These are phyloP conservation scores for Pampus argenteus DNA, from an alignment of 2,797 vertebrate genomes.

Conservation along the genomic window DNA sequence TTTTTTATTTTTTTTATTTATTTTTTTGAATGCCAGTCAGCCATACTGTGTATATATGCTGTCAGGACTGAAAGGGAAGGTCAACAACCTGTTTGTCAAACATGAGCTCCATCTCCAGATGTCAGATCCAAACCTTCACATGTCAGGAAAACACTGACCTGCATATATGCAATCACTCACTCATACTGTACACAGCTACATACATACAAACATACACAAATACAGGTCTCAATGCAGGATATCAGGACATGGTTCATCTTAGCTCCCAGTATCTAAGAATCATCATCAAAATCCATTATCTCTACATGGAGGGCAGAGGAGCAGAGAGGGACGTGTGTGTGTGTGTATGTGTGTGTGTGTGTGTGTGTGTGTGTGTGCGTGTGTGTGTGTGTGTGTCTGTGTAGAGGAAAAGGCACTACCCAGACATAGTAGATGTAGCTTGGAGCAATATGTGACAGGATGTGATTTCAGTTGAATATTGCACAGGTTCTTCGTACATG, in stretches of 20 bases:
- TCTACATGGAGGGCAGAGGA: slow-evolving; percentile 32
- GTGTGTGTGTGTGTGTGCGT: not conserved
- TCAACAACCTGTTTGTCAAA: slow-evolving; percentile 34
- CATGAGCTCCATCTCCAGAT: slow-evolving; percentile 12
- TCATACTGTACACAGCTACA: slow-evolving; percentile 4
- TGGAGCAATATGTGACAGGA: not conserved
- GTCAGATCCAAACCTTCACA: not conserved
- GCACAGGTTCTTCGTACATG: not conserved
- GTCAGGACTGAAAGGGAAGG: slow-evolving; percentile 11
- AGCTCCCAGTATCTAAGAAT: slow-evolving; percentile 39
- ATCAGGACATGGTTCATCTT: slow-evolving; percentile 18
- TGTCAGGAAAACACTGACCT: slow-evolving; percentile 11
- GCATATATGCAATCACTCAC: not conserved
- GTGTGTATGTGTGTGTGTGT: not conserved
- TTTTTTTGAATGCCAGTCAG: slow-evolving; percentile 26
- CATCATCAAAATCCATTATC: slow-evolving; percentile 44
- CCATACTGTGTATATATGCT: not conserved
- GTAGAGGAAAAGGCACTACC: not conserved
- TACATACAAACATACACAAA: slow-evolving; percentile 14
- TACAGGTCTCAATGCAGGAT: not conserved
- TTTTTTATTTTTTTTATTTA: too few relatives aligned
- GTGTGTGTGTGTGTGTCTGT: not conserved
- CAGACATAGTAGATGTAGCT: not conserved
- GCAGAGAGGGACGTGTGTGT: slow-evolving; percentile 3
- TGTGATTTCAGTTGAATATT: not conserved